A percentile compares a stretch with the other conserved stretches of the same genome.
Conservation (phyloP, 1,140 invertebrate genomes). For the Lanistes nyassanus region DNA sequence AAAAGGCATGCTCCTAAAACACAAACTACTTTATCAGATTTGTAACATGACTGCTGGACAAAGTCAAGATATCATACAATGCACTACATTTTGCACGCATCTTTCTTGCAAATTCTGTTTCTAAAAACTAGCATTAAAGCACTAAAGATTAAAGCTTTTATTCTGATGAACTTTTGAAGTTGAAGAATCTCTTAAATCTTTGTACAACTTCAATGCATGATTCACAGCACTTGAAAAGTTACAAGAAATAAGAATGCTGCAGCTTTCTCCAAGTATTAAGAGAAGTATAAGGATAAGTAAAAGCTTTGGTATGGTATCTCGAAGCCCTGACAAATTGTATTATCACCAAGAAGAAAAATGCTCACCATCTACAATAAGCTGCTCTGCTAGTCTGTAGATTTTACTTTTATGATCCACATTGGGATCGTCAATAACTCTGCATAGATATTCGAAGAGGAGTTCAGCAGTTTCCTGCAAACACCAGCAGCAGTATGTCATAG, state of each 20-base stretch:
- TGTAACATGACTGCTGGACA: no score
- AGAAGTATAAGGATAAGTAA: no score
- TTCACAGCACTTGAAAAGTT: no score
- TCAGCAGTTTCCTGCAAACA: conserved; percentile 49
- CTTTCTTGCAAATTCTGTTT: not conserved
- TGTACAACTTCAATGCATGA: no score
- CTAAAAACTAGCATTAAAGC: not conserved
- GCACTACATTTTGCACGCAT: not conserved
- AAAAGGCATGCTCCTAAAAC: conserved; percentile 62
- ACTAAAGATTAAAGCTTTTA: not conserved
- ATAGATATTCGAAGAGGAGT: conserved; percentile 58
- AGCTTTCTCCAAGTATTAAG: no score
- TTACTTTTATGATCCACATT: conserved; percentile 34
- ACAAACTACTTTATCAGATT: not conserved
- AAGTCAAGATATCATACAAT: no score
- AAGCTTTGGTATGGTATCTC: no score
- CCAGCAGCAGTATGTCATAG: conserved; percentile 13
- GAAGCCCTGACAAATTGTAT: no score
- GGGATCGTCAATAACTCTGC: conserved; percentile 50
- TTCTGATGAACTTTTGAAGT: not conserved
- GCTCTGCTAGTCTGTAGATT: conserved; percentile 46
- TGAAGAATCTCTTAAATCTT: no score
- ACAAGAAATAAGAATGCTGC: no score
- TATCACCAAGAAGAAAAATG: no score
- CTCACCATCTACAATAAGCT: conserved; percentile 62